Base-by-base conservation (phyloP, 2,797 vertebrate species). In the Rachycentron canadum region DNA sequence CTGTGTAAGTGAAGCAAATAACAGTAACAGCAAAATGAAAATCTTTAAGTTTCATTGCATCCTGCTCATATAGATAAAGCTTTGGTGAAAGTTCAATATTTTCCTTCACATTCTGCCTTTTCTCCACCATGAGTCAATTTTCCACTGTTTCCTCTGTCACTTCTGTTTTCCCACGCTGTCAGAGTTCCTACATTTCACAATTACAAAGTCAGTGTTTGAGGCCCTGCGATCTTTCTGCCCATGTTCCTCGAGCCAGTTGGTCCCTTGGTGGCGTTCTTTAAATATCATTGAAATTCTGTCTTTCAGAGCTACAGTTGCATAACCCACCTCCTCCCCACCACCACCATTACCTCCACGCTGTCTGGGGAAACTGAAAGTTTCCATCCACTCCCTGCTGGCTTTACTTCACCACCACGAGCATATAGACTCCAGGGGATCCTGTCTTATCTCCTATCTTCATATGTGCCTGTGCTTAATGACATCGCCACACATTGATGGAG, bases 331-430 rank as follows among this genome's bases (percentile, higher is more conserved):
- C 26, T 43, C 60, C 17, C 5, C 26, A 36, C 34, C 50, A 30
- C 19, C 52, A 28, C 17, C 65, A 28, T 28, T 52, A 26, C 25
- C 4, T 65, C 32, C 25, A 41, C 2, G 30, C 40, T 16, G 38
- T 36, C 69, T 6, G 30, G 50, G 30, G 12, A 56, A 5, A 26
- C 47, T 32, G 60, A 55, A 34, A 23, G 52, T 73, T 55, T 65
- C 71, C 61, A 47, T 65, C 34, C 53, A 40, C 49, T 49, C 38
- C 64, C 49, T 53, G 49, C 64, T 53, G 64, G 32, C 25, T 40
- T 36, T 2, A 38, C 63, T 38, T 32, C 45, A 52, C 40, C 26
- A 19, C 30, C n/a, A 52, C 7, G 7, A 34, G 30, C 6, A n/a
- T 45, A 26, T 52, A 13, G 23, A 25, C 64, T 11, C 64, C 34